These are phyloP conservation scores for Timema cristinae DNA, from an alignment of 2,888 invertebrate genomes.

Conservation along the genomic window DNA sequence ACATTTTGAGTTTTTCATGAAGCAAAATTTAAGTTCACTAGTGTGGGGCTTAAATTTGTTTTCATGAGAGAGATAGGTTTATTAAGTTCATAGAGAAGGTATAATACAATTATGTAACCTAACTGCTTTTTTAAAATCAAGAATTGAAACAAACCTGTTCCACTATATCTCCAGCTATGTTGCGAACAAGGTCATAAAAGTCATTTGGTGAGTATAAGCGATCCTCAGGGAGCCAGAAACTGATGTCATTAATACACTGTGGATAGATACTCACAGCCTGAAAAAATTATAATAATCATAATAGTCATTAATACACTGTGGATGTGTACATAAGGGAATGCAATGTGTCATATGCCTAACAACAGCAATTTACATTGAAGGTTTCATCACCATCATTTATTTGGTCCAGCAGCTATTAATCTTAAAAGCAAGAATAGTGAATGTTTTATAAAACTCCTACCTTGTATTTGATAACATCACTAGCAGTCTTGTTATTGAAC, in stretches of 20 bases:
- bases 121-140: too few relatives aligned
- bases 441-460: conserved; percentile 40
- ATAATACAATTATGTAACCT: too few relatives aligned
- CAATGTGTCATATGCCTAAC: conserved; percentile 19
- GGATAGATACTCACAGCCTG: conserved; percentile 79
- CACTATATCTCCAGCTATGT: conserved; percentile 84
- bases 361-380: neutral
- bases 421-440: too few relatives aligned
- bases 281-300: conserved; percentile 27
- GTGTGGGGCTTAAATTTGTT: too few relatives aligned
- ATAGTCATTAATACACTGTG: conserved; percentile 3
- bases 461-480: conserved; percentile 68
- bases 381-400: neutral
- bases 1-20: too few relatives aligned
- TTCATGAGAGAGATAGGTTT: too few relatives aligned
- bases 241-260: conserved; percentile 85
- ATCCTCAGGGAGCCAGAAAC: conserved; percentile 88
- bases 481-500: conserved; percentile 70
- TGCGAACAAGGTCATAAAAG: conserved; percentile 88
- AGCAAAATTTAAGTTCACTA: too few relatives aligned
- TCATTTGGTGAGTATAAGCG: conserved; percentile 69
- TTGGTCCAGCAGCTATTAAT: neutral
- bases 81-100: too few relatives aligned
- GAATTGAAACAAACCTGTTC: conserved; percentile 65
- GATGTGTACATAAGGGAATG: neutral